These are phyloP conservation scores for Plagiodera versicolora DNA, from an alignment of 2,888 invertebrate species.

Conservation along the genomic window DNA sequence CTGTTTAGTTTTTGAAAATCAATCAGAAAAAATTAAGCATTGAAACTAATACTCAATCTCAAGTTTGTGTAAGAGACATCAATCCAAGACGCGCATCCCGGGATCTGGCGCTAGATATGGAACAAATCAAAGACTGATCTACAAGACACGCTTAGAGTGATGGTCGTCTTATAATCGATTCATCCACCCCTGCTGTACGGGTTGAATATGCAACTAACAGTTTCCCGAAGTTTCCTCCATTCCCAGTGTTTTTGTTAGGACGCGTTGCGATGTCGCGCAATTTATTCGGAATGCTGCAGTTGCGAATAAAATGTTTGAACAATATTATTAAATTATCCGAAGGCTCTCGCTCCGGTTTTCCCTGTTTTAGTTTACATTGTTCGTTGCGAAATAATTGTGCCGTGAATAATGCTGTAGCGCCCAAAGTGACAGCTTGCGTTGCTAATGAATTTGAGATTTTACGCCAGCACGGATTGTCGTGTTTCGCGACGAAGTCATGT, in stretches of 20 bases:
- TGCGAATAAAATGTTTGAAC: slow-evolving; percentile 18
- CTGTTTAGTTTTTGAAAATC: too few species aligned
- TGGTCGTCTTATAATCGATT: too few species aligned
- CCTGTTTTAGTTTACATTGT: slow-evolving; percentile 27
- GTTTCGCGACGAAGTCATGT: background rate
- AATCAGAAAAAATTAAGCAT: too few species aligned
- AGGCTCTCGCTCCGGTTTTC: slow-evolving; percentile 11
- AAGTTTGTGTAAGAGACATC: too few species aligned
- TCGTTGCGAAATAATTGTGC: slow-evolving; percentile 21
- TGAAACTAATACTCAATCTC: too few species aligned
- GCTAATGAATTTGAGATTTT: slow-evolving; percentile 1
- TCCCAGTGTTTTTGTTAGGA: background rate
- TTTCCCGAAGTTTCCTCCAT: too few species aligned
- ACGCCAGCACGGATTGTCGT: background rate
- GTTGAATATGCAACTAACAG: too few species aligned
- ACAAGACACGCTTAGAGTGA: too few species aligned
- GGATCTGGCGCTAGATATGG: too few species aligned
- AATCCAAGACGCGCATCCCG: too few species aligned
- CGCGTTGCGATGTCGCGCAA: slow-evolving; percentile 8
- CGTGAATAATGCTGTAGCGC: slow-evolving; percentile 2
- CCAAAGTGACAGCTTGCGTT: background rate
- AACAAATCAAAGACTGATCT: too few species aligned
- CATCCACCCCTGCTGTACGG: too few species aligned
- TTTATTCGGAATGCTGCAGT: slow-evolving; percentile 9
- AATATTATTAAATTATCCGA: slow-evolving; percentile 25